Evolutionary conservation across 2,113 vertebrate genomes (phyloP).

Genomic region (Malurus cyaneus): DNA sequence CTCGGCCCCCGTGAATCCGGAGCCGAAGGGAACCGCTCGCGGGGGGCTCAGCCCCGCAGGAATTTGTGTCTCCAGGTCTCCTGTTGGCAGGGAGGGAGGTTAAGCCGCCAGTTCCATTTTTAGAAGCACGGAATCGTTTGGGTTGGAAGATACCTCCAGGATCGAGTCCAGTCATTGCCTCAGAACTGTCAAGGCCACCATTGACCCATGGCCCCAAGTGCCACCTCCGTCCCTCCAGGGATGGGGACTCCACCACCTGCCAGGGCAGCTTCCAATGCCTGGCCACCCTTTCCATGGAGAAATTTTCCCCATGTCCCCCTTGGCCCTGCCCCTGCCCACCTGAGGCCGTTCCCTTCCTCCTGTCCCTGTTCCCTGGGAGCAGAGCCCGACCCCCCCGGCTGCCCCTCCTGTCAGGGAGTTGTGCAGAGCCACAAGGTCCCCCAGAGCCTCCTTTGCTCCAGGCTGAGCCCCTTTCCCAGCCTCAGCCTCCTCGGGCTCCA

Average conservation of each 20-base stretch:
- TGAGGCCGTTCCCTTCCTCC: background rate
- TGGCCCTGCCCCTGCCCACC: rapidly evolving
- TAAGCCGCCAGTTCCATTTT: background rate
- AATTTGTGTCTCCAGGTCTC: background rate
- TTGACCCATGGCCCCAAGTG: background rate
- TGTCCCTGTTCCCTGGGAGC: background rate
- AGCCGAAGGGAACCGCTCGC: no score
- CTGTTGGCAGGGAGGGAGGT: background rate
- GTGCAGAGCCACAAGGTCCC: background rate
- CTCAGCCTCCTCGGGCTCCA: background rate
- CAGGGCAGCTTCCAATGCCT: background rate
- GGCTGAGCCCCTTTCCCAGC: background rate
- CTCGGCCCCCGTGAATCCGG: rapidly evolving
- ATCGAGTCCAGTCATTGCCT: background rate
- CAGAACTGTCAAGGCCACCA: background rate
- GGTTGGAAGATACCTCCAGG: background rate
- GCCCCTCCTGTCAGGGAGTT: background rate
- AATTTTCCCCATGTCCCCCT: background rate
- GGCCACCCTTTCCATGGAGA: no score
- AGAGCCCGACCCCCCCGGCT: background rate
- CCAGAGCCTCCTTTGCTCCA: background rate
- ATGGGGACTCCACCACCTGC: background rate
- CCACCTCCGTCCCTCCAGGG: background rate
- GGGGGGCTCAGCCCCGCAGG: background rate
- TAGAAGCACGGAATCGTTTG: background rate